Evolutionary conservation across 2,888 invertebrate species (phyloP), one percentile per base, ranked within the genome.

Genomic region (Marasmarcha lunaedactyla): DNA sequence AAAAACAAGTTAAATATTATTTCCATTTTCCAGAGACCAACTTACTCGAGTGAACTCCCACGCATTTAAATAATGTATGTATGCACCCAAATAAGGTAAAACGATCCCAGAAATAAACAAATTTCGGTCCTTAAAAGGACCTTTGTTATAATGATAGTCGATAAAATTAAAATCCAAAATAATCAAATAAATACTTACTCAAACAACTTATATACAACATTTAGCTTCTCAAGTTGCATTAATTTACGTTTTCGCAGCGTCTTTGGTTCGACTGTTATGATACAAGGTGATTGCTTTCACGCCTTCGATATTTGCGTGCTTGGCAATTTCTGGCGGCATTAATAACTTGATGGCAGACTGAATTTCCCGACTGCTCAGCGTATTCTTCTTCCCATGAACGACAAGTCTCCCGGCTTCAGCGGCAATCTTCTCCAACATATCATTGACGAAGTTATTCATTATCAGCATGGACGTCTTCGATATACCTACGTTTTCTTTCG

Each of bases 401-500:
- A 88, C 87, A 42, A 92, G 57, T 37, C 86, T 85, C 0, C 87
- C 86, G 0, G 90, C 87, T 56, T 91, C 89, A 0, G 79, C 70
- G 0, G 90, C 90, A 35, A 92, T 88, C 35, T 88, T 85, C 59
- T 92, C 90, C 54, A 93, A 81, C 54, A 90, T 88, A 50, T 93
- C 91, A 49, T 88, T 89, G 0, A 92, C 88, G 46, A 92, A 92
- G 52, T 87, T 88, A 64, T 91, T 90, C 89, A 92, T 90, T 47
- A 91, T 90, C 50, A 84, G 64, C 88, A 90, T 91, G 0, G 90
- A 88, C 51, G 90, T 89, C 14, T 84, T 85, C 0, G 90, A 89
- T 38, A 92, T 87, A 0, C 89, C 88, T 33, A 88, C 78, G 1
- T 88, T 88, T 0, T 87, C 85, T 47, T 88, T 86, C 0, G 54